These are phyloP conservation scores for Lasioglossum pauxillum DNA, from an alignment of 2,888 invertebrate species.

Conservation along the genomic window DNA sequence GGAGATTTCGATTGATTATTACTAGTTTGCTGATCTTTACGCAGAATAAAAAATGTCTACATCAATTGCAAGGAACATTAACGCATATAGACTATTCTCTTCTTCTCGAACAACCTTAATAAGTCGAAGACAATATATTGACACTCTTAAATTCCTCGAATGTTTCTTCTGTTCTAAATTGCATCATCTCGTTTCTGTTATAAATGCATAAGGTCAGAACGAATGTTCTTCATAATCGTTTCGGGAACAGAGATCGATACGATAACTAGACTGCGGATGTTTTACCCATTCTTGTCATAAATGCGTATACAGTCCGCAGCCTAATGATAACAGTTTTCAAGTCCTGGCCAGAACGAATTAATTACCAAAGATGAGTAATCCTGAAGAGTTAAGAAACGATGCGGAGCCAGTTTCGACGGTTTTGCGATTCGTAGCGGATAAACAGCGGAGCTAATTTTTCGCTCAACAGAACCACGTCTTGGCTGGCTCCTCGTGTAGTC, in stretches of 20 bases:
- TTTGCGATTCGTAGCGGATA: conserved; percentile 61
- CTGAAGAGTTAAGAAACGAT: conserved; percentile 33
- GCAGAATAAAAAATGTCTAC: not conserved
- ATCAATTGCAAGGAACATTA: not conserved
- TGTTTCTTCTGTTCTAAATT: not conserved
- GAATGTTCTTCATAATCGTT: not conserved
- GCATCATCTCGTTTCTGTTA: not conserved
- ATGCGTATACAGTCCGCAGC: not conserved
- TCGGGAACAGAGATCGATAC: not conserved
- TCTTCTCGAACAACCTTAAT: not conserved
- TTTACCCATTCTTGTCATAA: not conserved
- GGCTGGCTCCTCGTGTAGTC: conserved; percentile 85
- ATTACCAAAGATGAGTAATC: conserved; percentile 6
- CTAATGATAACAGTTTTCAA: not conserved
- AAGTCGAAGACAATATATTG: not conserved
- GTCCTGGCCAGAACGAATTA: not conserved
- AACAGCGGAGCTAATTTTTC: conserved; percentile 26
- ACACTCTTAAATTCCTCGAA: not conserved
- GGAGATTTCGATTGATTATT: not conserved
- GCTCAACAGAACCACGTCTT: conserved; percentile 86
- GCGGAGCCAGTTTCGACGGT: conserved; percentile 78
- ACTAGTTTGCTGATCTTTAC: not conserved
- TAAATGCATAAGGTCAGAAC: not conserved
- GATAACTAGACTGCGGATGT: not conserved
- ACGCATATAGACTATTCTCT: not conserved